phyloP scores from a whole-genome alignment of 1,140 invertebrate genomes.

The Zaprionus africanus region DNA sequence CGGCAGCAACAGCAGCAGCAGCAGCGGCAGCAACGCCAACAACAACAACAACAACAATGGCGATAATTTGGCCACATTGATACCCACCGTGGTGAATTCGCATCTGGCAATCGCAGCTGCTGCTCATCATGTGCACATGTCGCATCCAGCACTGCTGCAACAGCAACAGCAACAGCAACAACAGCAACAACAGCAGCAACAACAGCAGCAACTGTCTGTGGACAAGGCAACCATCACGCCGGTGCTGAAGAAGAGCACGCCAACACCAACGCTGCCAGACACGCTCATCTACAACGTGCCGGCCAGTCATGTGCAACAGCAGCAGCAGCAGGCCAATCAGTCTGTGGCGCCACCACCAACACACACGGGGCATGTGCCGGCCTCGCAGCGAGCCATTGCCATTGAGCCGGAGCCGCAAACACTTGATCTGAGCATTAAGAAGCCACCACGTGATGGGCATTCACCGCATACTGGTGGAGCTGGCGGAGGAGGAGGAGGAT shows the following conservation, averaged over 20 bases:
- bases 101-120: slow-evolving; percentile 55
- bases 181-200: slow-evolving; percentile 52
- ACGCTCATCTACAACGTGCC: slow-evolving; percentile 85
- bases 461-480: slow-evolving; percentile 85
- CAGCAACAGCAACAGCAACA: slow-evolving; percentile 68
- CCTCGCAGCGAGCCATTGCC: slow-evolving; percentile 63
- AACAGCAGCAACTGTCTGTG: slow-evolving; percentile 80
- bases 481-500: slow-evolving; percentile 19
- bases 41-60: slow-evolving; percentile 69
- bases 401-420: slow-evolving; percentile 87
- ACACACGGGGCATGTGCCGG: slow-evolving; percentile 33
- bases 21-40: slow-evolving; percentile 33
- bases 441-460: slow-evolving; percentile 87
- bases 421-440: slow-evolving; percentile 92
- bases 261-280: slow-evolving; percentile 84
- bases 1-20: slow-evolving; percentile 8
- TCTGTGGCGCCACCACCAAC: slow-evolving; percentile 17
- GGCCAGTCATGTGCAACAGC: slow-evolving; percentile 32
- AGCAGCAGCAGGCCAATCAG: slow-evolving; percentile 3
- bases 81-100: slow-evolving; percentile 87
- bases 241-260: slow-evolving; percentile 83
- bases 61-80: slow-evolving; percentile 87
- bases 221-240: slow-evolving; percentile 89
- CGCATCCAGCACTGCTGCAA: slow-evolving; percentile 72
- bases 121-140: slow-evolving; percentile 49